Evolutionary conservation across 2,888 invertebrate genomes (phyloP), one percentile per base, ranked within the genome.

Genomic region (Empis stercorea): DNA sequence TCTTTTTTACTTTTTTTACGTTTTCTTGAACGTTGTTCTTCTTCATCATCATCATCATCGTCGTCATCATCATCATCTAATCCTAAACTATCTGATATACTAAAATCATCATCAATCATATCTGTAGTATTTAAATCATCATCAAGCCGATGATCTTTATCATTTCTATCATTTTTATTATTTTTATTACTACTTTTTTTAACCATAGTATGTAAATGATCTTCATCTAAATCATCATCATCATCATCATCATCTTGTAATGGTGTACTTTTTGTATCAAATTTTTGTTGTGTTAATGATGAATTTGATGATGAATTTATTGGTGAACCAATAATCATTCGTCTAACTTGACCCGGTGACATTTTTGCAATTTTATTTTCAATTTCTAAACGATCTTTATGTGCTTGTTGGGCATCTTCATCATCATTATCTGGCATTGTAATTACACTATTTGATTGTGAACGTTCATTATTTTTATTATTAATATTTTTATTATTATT

Each of bases 1-100:
- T 65, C 62, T 55, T 68, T 68, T 47, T 62, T 60, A 42, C 59
- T 63, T 43, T 65, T 68, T 45, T 61, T 61, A 60, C 78, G 78
- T 58, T 78, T 77, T 55, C 76, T 76, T 53, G 75, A 74, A 47
- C 73, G 61, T 55, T 71, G 70, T 36, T 76, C 74, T 48, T 75
- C 74, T 52, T 75, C 73, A 46, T 75, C 75, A 6, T 64, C 62
- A 41, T 60, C 60, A 10, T 43, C 43, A 9, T 30, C 30, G 14
- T 42, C 36, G 50, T 63, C 55, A 0, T 67, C 70, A 16, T 63
- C 66, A 30, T 62, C 61, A 14, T 48, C 46, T 14, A 46, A 15
- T 10, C 14, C 27, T 20, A 23, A 9, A 27, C 27, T 40, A 27
- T 40, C 40, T 20, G 40, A 40, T 10, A 40, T 40, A 40, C 40